Evolutionary conservation across 2,113 vertebrate species (phyloP), one percentile per base, ranked within the genome.

Genomic region (Hydrochoerus hydrochaeris): DNA sequence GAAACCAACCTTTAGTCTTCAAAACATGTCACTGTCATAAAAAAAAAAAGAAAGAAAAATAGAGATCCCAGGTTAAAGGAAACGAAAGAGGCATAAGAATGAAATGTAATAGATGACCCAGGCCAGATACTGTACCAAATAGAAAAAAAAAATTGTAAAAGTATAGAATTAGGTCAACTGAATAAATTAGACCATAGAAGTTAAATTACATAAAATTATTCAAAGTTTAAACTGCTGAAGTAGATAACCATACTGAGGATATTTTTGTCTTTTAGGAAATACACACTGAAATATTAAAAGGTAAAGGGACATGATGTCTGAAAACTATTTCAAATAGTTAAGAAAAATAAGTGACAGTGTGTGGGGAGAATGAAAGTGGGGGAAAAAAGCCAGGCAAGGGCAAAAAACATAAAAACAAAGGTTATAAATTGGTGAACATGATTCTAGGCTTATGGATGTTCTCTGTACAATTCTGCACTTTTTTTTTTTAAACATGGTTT

Each of bases 171-270:
- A 71, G 85, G 38, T 92, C 93, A 90, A 67, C 1, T 88, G 58
- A 88, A 97, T 95, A 88, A 82, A 92, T 17, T 32, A 58, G n/a
- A 44, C 3, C 57, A 60, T 95, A 38, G 44, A 92, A 87, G 30
- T 84, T 95, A 93, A 44, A 77, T 90, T 90, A 92, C 54, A 86
- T 73, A n/a, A 83, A 94, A 67, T 52, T 96, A n/a, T 71, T 92
- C 71, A 54, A n/a, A 69, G 52, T 80, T 82, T 88, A 96, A 22
- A 84, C 92, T 96, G 69, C 63, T 63, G 13, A 94, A 69, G 65
- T 86, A 52, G 65, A 54, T 57, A 88, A 88, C 19, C 54, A 49
- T 63, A 26, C 44, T 44, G 30, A 96, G 75, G 12, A 49, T 91
- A 54, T 75, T 88, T 69, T 89, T 95, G 35, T 60, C 80, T 73